Conservation (phyloP, 2,888 invertebrate genomes). For the Rosalia funebris region DNA sequence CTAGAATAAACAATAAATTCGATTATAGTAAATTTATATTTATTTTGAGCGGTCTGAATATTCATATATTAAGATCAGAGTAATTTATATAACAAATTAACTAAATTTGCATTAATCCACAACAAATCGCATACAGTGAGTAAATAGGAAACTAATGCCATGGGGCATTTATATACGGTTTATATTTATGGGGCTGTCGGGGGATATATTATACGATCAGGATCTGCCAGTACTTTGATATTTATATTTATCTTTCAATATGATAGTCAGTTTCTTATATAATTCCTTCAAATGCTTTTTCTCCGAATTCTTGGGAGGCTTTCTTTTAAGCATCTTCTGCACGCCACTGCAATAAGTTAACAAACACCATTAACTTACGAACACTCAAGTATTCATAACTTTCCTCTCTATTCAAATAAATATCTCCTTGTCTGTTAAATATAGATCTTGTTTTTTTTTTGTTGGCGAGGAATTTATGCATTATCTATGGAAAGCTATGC, state of each 20-base stretch:
- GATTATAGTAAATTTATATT: constrained; percentile 19
- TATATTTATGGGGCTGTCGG: constrained; percentile 22
- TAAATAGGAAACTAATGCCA: constrained; percentile 26
- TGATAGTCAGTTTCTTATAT: neutral
- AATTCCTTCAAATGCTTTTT: no score
- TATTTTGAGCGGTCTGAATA: constrained; percentile 18
- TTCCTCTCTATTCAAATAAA: no score
- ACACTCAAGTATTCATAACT: no score
- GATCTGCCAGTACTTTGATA: neutral
- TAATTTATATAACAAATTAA: constrained; percentile 41
- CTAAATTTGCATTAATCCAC: constrained; percentile 42
- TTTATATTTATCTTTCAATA: neutral
- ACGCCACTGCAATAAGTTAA: no score
- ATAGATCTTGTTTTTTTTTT: neutral
- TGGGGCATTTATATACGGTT: constrained; percentile 22
- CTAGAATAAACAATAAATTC: constrained; percentile 25
- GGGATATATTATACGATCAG: constrained; percentile 6
- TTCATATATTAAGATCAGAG: constrained; percentile 28
- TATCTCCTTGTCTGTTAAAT: neutral
- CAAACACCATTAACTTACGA: no score
- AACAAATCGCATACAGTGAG: constrained; percentile 38
- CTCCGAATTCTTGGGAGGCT: no score
- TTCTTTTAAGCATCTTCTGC: no score
- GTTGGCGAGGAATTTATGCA: neutral
- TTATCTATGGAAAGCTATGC: neutral